Conservation (phyloP, 2,113 vertebrate species). For the Hyperoodon ampullatus region DNA sequence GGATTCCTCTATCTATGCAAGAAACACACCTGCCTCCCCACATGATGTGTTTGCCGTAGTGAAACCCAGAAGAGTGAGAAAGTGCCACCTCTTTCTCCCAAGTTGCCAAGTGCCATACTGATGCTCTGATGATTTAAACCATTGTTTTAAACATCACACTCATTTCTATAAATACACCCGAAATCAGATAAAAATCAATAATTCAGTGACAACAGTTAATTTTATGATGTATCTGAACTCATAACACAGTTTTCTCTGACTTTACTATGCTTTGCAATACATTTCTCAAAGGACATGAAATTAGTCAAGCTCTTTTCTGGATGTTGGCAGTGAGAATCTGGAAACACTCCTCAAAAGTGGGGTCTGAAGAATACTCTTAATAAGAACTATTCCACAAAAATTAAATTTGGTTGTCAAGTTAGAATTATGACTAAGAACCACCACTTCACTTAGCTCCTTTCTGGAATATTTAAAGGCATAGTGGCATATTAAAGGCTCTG, state of each 20-base stretch:
- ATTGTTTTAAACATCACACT: not conserved
- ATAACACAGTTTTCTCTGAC: not conserved
- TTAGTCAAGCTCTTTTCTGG: not conserved
- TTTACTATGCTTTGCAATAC: not conserved
- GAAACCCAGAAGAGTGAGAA: not conserved
- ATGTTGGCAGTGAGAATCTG: not conserved
- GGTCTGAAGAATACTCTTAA: not conserved
- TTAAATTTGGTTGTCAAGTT: slow-evolving; percentile 16
- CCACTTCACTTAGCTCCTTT: not conserved
- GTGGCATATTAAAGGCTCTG: not conserved
- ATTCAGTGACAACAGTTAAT: not conserved
- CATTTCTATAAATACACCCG: not conserved
- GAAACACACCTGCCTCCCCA: not conserved
- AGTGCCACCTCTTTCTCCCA: not conserved
- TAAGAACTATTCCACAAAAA: not conserved
- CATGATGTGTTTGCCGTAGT: not conserved
- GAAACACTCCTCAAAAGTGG: not conserved
- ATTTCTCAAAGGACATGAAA: not conserved
- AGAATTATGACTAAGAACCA: not conserved
- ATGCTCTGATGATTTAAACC: not conserved
- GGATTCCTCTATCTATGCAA: not conserved
- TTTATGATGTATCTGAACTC: not conserved
- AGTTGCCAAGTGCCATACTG: not conserved
- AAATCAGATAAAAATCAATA: not conserved
- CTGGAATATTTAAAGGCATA: not conserved